Conservation (phyloP, 2,797 vertebrate genomes). For the Phyllotis vaccarum region DNA sequence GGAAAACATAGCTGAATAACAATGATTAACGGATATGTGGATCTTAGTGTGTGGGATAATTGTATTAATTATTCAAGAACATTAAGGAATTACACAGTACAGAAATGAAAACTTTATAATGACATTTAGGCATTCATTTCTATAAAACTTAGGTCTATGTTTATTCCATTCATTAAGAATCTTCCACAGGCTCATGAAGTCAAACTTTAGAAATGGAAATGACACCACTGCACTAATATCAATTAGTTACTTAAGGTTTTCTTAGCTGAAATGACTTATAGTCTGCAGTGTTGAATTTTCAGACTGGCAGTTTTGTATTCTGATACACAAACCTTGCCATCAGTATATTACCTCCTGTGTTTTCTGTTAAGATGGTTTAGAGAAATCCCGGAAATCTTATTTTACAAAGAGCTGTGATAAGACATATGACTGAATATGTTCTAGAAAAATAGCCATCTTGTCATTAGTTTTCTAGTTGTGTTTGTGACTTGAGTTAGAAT, state of each 20-base stretch:
- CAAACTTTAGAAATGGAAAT: slow-evolving; percentile 7
- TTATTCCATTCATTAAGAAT: slow-evolving; percentile 19
- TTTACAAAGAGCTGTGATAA: background rate
- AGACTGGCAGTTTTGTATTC: background rate
- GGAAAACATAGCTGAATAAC: background rate
- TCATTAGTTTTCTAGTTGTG: background rate
- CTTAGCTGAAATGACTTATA: background rate
- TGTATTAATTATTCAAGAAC: background rate
- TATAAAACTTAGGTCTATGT: slow-evolving; percentile 33
- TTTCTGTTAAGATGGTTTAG: background rate
- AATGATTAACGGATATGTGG: background rate
- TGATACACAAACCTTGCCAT: background rate
- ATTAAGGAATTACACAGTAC: background rate
- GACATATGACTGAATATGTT: background rate
- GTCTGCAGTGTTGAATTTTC: background rate
- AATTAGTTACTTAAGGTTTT: background rate
- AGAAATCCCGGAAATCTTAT: background rate
- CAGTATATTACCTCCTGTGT: background rate
- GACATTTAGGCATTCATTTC: slow-evolving; percentile 24
- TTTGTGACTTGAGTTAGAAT: background rate
- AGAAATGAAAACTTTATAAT: background rate
- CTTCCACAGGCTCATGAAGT: background rate
- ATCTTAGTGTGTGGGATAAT: background rate
- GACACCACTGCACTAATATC: background rate
- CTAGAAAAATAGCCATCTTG: background rate